Conservation (phyloP, 2,888 invertebrate genomes). For the Podotricha telesiphe region DNA sequence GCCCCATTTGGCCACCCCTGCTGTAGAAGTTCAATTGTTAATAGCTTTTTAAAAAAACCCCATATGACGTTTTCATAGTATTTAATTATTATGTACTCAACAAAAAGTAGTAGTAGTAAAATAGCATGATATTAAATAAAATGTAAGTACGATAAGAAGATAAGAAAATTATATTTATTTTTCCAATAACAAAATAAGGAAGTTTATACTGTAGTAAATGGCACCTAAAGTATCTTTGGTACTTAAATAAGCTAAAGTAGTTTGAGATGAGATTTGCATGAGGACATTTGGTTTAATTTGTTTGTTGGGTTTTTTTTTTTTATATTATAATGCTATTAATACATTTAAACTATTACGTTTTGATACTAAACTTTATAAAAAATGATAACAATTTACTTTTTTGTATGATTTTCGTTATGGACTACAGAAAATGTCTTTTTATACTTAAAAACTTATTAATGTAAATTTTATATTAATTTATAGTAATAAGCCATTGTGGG, state of each 20-base stretch:
- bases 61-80: not conserved
- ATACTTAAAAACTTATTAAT: too few species aligned
- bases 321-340: not conserved
- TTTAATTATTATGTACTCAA: not conserved
- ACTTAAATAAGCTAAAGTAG: conserved; percentile 3
- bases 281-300: not conserved
- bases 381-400: not conserved
- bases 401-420: too few species aligned
- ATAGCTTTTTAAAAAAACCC: too few species aligned
- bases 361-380: not conserved
- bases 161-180: not conserved
- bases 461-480: too few species aligned
- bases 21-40: too few species aligned
- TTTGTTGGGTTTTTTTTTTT: conserved; percentile 3
- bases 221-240: not conserved
- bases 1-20: too few species aligned
- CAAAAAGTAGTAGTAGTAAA: conserved; percentile 3
- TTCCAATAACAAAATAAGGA: conserved; percentile 10
- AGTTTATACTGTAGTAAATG: not conserved
- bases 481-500: too few species aligned
- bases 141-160: not conserved
- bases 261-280: conserved; percentile 5
- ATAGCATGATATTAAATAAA: conserved; percentile 4
- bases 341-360: not conserved
- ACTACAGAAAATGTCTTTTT: too few species aligned